Base-by-base conservation (phyloP, 2,797 vertebrate genomes). In the Holocentrus rufus region DNA sequence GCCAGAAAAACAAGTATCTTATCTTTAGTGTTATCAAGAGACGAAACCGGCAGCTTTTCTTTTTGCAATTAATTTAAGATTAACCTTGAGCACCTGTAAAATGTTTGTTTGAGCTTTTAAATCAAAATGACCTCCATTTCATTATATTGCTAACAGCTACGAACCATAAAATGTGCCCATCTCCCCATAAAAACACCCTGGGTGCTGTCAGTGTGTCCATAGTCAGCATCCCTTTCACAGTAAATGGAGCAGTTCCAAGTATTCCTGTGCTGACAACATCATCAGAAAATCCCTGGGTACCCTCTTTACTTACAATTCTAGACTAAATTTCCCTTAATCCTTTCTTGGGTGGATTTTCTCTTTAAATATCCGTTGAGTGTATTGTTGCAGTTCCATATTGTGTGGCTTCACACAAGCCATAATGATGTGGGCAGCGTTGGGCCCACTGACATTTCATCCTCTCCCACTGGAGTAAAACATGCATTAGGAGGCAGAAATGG, bases 71-170 rank as follows among this genome's bases (percentile, higher is more conserved):
- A 78, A 34, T 27, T 17, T 53, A 5, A 55, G 53, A 27, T 46
- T 54, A 17, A 82, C 77, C 80, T 70, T 83, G 67, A n/a, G 59
- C 0, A 1, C 59, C 50, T 46, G 72, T 85, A 74, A 79, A 81
- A 82, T 30, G 64, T 77, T 70, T 66, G 15, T 67, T 80, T 69
- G 44, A 47, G 71, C 72, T 68, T 83, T 79, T 79, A 80, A 65
- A 84, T 76, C 49, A 76, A 78, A 62, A 78, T 82, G 52, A 85
- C 76, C 72, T 82, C 81, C 49, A 65, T 67, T 81, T 67, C 60
- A 71, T 80, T 74, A 77, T 79, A 76, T 11, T 34, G 42, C 39
- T 14, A 25, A 76, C 22, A 23, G 44, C 74, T 65, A 85, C 2
- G 11, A 68, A 55, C 76, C 65, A 77, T 81, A 77, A 84, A 87